Evolutionary conservation across 2,797 vertebrate genomes (phyloP).

Genomic region (Mallotus villosus): DNA sequence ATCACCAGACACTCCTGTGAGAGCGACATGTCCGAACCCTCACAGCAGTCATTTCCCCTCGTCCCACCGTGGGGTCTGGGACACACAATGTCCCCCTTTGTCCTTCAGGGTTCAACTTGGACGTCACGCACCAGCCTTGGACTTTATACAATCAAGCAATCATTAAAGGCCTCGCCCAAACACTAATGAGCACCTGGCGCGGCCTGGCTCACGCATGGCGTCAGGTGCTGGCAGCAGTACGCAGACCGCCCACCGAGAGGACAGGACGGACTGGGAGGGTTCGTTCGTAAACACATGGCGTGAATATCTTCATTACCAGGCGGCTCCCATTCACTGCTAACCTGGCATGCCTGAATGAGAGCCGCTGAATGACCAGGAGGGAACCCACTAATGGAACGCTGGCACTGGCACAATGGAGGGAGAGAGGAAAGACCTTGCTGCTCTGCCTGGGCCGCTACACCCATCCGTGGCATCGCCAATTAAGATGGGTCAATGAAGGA

Average conservation of each 20-base stretch:
- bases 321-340: neutral
- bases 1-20: neutral
- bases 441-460: neutral
- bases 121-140: neutral
- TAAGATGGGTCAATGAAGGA: neutral
- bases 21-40: no score
- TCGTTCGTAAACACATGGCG: neutral
- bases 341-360: neutral
- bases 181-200: neutral
- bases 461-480: neutral
- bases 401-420: neutral
- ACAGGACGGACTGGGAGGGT: neutral
- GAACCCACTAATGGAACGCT: neutral
- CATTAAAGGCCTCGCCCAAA: neutral
- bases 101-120: constrained; percentile 19
- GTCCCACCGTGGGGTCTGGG: neutral
- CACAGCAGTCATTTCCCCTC: neutral
- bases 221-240: neutral
- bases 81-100: neutral
- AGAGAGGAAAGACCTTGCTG: neutral
- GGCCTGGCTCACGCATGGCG: neutral
- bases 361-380: neutral
- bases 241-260: no score
- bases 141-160: neutral
- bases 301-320: neutral